Conservation (phyloP, 2,113 vertebrate species). For the Columbina picui region DNA sequence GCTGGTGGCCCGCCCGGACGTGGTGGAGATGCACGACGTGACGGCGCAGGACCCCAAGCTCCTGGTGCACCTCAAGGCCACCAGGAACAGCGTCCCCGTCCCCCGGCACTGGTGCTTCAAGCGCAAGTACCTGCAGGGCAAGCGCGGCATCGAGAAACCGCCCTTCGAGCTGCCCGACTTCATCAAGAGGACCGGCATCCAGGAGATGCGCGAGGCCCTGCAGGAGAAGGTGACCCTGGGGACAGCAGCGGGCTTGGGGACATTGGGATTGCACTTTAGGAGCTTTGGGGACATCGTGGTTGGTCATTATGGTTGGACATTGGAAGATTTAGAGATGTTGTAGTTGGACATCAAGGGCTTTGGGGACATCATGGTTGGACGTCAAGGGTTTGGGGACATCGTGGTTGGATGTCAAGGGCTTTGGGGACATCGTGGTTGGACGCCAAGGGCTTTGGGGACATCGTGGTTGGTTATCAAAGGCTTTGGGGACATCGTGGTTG, state of each 20-base stretch:
- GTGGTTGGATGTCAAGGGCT: neutral
- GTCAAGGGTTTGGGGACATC: neutral
- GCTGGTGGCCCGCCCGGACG: slow-evolving; percentile 90
- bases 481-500: neutral
- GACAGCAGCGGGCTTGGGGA: neutral
- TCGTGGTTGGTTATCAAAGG: too few relatives aligned
- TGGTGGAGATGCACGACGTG: slow-evolving; percentile 95
- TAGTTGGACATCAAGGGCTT: neutral
- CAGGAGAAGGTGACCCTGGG: slow-evolving; percentile 86
- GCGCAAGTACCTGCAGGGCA: slow-evolving; percentile 88
- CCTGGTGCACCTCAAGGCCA: slow-evolving; percentile 92
- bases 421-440: neutral
- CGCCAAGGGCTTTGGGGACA: too few relatives aligned
- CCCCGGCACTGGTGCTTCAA: slow-evolving; percentile 85
- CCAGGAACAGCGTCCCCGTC: slow-evolving; percentile 90
- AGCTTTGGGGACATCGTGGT: neutral
- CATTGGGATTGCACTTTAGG: too few relatives aligned
- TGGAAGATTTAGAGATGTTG: accelerated
- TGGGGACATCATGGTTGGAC: neutral
- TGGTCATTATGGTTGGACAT: accelerated
- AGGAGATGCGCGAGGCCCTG: slow-evolving; percentile 94
- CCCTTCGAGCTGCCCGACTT: slow-evolving; percentile 93
- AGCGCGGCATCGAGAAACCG: slow-evolving; percentile 93
- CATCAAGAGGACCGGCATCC: slow-evolving; percentile 92
- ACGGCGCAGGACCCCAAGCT: slow-evolving; percentile 94